Conservation (phyloP, 37 sponge, comb jelly and placozoan species). For the Ephydatia muelleri region DNA sequence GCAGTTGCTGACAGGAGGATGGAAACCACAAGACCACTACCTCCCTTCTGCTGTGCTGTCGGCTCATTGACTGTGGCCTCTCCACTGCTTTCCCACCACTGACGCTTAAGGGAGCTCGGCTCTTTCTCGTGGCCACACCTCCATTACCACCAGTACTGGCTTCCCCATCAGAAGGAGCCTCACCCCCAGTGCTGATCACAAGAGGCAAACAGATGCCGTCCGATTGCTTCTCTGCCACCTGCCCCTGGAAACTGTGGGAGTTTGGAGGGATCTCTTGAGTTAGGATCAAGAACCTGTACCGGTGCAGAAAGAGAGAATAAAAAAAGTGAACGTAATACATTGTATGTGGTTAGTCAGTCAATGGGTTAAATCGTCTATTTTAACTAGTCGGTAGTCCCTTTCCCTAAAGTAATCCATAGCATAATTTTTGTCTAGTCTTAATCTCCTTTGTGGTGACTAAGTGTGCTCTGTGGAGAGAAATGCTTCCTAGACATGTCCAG, state of each 20-base stretch:
- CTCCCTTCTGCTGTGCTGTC: not conserved
- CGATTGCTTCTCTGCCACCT: not conserved
- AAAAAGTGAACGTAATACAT: not conserved
- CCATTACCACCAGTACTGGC: not conserved
- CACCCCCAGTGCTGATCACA: not conserved
- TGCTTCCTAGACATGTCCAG: too few relatives aligned
- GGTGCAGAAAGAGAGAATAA: not conserved
- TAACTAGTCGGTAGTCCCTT: too few relatives aligned
- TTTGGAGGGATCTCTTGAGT: not conserved
- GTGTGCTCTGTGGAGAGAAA: too few relatives aligned
- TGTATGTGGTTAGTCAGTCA: too few relatives aligned
- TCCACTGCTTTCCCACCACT: not conserved
- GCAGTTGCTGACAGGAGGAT: not conserved
- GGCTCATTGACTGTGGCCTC: not conserved
- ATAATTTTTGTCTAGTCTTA: too few relatives aligned
- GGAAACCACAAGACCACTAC: not conserved
- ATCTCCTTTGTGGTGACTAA: too few relatives aligned
- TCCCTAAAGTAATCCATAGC: too few relatives aligned
- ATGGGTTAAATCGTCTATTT: too few relatives aligned
- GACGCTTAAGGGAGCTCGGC: not conserved
- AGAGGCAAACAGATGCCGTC: not conserved
- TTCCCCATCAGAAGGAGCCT: slow-evolving; percentile 18
- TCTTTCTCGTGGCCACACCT: not conserved
- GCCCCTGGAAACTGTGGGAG: not conserved
- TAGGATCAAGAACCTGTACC: not conserved